Evolutionary conservation across 2,113 vertebrate species (phyloP).

Genomic region (Chitala chitala): DNA sequence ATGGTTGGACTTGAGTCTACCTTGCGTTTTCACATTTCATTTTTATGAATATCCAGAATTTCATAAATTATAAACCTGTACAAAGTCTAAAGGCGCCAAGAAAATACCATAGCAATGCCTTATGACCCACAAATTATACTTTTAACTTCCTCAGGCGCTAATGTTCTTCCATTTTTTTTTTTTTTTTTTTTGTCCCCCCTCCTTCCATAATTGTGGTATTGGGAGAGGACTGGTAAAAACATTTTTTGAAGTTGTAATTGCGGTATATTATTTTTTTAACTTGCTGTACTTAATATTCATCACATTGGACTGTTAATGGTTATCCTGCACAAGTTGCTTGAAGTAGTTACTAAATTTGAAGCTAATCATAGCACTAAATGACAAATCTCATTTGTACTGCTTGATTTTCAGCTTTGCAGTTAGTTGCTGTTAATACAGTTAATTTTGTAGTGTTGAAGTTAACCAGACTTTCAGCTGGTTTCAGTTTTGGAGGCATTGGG

Average conservation of each 20-base stretch:
- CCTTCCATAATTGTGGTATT: slow-evolving; percentile 9
- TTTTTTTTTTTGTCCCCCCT: slow-evolving; percentile 30
- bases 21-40: slow-evolving; percentile 35
- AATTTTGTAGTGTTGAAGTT: not conserved
- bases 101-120: slow-evolving; percentile 67
- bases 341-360: too few species aligned
- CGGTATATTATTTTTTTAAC: too few species aligned
- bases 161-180: slow-evolving; percentile 28
- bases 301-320: slow-evolving; percentile 8
- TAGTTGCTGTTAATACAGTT: not conserved
- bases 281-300: not conserved
- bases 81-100: slow-evolving; percentile 40
- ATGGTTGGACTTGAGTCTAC: slow-evolving; percentile 29
- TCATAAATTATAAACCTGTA: slow-evolving; percentile 30
- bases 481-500: not conserved
- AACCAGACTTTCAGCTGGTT: not conserved
- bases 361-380: too few species aligned
- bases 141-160: slow-evolving; percentile 41
- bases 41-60: slow-evolving; percentile 41
- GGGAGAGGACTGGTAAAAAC: not conserved
- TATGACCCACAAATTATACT: slow-evolving; percentile 52
- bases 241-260: too few species aligned
- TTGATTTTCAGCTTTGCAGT: not conserved
- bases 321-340: not conserved
- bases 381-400: not conserved